Evolutionary conservation across 1,140 invertebrate genomes (phyloP), one percentile per base, ranked within the genome.

Genomic region (Ericerus pela): DNA sequence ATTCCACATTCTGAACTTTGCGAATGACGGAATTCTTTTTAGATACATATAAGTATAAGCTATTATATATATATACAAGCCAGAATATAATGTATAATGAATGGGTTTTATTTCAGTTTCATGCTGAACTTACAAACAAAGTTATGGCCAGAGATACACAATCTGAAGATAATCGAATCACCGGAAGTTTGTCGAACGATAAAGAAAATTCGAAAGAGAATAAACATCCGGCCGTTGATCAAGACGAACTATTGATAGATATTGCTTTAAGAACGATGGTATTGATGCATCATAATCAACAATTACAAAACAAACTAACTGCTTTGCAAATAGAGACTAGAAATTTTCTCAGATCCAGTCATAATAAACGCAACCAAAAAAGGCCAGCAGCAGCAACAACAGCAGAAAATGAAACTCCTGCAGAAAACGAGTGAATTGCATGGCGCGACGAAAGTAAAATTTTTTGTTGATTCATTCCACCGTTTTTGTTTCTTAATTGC

Each of bases 241-340:
- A 56, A 11, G 61, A 60, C 12, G 57, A 60, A 2, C 68, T 67
- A 54, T 67, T 75, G 5, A 56, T 74, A n/a, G 67, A 67, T 53
- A 72, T 75, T 24, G 68, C 72, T 0, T 54, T 69, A n/a, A 66
- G 70, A 18, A 75, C 74, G 2, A 67, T 74, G 36, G 66, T 65
- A n/a, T 63, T 75, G 8, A 63, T 74, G 22, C 65, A 67, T 37
- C 65, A 69, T n/a, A 75, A 74, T 60, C 66, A 71, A 37, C 62
- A 70, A 28, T 63, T 75, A 12, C 73, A 74, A 51, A 64, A 64
- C 33, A 66, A 63, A 24, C 63, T 75, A 1, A 65, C 70, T 2
- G 69, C 69, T 0, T 62, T 75, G 10, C 66, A 69, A 53, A 63
- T 59, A 6, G 73, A 75, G 58, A 75, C 72, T 0, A 67, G 66